phyloP scores from a whole-genome alignment of 1,140 invertebrate genomes.

The Geopemphigus sp. region DNA sequence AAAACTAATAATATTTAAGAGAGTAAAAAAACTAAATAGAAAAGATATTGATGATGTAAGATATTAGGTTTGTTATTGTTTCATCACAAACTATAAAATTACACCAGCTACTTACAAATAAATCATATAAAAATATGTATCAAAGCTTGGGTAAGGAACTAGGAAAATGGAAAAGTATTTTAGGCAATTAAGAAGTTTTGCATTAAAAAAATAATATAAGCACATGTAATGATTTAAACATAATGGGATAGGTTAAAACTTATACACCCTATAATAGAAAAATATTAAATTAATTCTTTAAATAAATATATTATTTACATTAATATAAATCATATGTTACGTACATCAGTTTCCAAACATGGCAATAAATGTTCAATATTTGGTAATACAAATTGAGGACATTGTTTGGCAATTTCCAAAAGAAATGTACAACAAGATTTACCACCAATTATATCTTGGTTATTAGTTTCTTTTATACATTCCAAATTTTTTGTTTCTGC shows the following conservation, averaged over 20 bases:
- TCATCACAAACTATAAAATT: no score
- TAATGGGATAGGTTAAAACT: no score
- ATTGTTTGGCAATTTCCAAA: slow-evolving; percentile 65
- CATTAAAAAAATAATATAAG: no score
- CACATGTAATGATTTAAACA: no score
- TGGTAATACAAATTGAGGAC: slow-evolving; percentile 66
- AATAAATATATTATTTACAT: not conserved
- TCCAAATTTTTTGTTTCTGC: slow-evolving; percentile 59
- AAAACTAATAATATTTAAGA: not conserved
- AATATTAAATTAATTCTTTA: no score
- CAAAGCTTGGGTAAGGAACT: no score
- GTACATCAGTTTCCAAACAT: slow-evolving; percentile 63
- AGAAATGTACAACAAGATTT: slow-evolving; percentile 68
- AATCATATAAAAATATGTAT: no score
- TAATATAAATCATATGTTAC: slow-evolving; percentile 53
- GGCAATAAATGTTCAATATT: slow-evolving; percentile 61
- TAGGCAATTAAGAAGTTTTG: no score
- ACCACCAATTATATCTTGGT: slow-evolving; percentile 63
- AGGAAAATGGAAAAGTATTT: no score
- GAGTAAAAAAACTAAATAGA: not conserved
- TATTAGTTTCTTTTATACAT: slow-evolving; percentile 50
- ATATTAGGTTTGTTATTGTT: no score
- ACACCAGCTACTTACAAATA: no score
- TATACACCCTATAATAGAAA: not conserved
- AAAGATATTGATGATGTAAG: no score